These are phyloP conservation scores for Drosophila peninsularis DNA, from an alignment of 2,888 invertebrate species.

Conservation along the genomic window DNA sequence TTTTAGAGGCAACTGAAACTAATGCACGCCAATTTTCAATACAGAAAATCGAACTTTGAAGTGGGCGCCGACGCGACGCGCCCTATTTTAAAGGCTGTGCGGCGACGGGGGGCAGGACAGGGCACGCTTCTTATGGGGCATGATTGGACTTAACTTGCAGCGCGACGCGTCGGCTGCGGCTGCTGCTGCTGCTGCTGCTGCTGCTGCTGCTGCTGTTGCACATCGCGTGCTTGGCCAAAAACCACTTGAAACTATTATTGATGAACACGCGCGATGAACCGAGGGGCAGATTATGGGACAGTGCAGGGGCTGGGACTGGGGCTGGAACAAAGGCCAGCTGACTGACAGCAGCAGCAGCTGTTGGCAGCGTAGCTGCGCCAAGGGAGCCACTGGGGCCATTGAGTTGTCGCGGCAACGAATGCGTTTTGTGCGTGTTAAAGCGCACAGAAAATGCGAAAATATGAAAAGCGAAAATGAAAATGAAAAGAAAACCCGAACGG, in stretches of 20 bases:
- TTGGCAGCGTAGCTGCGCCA: not conserved
- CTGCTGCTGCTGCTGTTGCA: slow-evolving; percentile 40
- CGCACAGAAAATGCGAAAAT: slow-evolving; percentile 39
- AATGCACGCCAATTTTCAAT: slow-evolving; percentile 74
- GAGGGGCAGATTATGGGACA: slow-evolving; percentile 2
- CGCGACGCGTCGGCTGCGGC: slow-evolving; percentile 1
- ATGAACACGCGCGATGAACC: slow-evolving; percentile 50
- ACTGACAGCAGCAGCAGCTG: slow-evolving; percentile 43
- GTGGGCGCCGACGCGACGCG: slow-evolving; percentile 59
- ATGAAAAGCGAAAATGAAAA: slow-evolving; percentile 12
- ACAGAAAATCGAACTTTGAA: slow-evolving; percentile 74
- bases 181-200: slow-evolving; percentile 18
- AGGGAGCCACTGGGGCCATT: slow-evolving; percentile 6
- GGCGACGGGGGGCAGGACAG: not conserved
- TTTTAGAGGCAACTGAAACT: slow-evolving; percentile 38
- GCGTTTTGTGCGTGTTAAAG: slow-evolving; percentile 73
- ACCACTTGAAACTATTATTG: slow-evolving; percentile 73
- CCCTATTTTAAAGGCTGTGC: slow-evolving; percentile 1
- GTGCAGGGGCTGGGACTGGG: not conserved
- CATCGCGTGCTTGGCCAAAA: slow-evolving; percentile 65
- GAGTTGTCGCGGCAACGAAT: slow-evolving; percentile 61
- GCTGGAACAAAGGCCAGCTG: slow-evolving; percentile 46
- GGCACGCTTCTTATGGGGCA: slow-evolving; percentile 1
- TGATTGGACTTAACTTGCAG: slow-evolving; percentile 24
- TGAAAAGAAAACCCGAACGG: slow-evolving; percentile 32